Evolutionary conservation across 2,888 invertebrate species (phyloP), one percentile per base, ranked within the genome.

Genomic region (Erebia aethiops): DNA sequence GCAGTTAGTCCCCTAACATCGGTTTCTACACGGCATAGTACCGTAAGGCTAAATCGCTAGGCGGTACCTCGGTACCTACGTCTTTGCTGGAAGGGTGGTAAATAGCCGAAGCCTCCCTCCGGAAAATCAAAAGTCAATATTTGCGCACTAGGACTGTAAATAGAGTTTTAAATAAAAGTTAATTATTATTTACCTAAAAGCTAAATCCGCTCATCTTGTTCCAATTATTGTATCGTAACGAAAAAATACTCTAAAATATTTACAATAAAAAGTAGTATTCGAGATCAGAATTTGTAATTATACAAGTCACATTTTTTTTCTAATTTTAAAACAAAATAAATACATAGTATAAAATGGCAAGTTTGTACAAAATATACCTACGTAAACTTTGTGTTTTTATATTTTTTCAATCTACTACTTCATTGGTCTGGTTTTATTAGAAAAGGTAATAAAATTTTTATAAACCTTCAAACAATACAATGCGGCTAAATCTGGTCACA

Each of bases 181-280:
- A 7, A 35, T 35, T 35, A 35, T 35, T 35, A 35, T 35, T 35
- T 35, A 35, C 0, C 35, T 43, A 1, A 43, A 7, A 43, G 10
- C 1, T 43, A 43, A 10, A 43, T 43, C 43, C 43, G 10, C 14
- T 51, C 49, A 49, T 26, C 3, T 26, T 18, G n/a, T 21, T 18
- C 18, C 56, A 43, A 21, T 35, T 10, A 43, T 21, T 16, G 18
- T 18, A 21, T 14, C 14, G 51, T 16, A 54, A 54, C 16, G 16
- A 9, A 16, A 16, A 16, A 54, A 54, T 16, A 54, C 8, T 18
- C 54, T 54, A 54, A 18, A 56, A 66, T 57, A 71, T 71, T 61
- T 49, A 67, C 58, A 71, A 46, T 71, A 71, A 63, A 63, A 63
- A 67, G 41, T 49, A 52, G 52, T 57, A 63, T 63, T 69, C 62